Conservation (phyloP, 92 coral and sea anemone genomes). For the Virgularia gustaviana region DNA sequence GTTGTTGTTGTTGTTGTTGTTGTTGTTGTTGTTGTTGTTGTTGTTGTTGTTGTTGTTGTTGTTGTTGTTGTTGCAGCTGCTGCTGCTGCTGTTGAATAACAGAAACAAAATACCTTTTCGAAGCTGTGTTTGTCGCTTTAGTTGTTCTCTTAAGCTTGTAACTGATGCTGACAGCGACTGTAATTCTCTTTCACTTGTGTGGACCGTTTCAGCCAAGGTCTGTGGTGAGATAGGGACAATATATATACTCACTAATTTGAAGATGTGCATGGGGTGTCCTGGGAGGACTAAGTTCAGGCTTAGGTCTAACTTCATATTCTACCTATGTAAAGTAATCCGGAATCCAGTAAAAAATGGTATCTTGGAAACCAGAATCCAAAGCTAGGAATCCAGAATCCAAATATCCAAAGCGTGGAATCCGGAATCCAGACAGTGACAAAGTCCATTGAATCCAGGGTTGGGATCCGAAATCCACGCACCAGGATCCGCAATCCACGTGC, state of each 20-base stretch:
- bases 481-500: too few relatives aligned
- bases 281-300: too few relatives aligned
- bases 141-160: background rate
- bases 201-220: constrained; percentile 28
- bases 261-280: background rate
- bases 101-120: background rate
- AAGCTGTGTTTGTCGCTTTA: constrained; percentile 13
- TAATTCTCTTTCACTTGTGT: constrained; percentile 24
- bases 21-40: background rate
- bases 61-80: too few relatives aligned
- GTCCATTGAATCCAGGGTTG: too few relatives aligned
- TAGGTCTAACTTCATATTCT: background rate
- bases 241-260: background rate
- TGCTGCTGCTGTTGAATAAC: background rate
- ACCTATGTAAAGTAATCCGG: too few relatives aligned
- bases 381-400: too few relatives aligned
- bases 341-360: too few relatives aligned
- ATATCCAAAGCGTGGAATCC: too few relatives aligned
- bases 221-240: background rate
- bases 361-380: too few relatives aligned
- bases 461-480: too few relatives aligned
- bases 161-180: background rate
- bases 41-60: background rate
- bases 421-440: too few relatives aligned
- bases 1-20: too few relatives aligned